Percentiles rank a stretch among this genome's conserved stretches.
Evolutionary conservation across 2,113 vertebrate genomes (phyloP).

Genomic region (Tiliqua scincoides): DNA sequence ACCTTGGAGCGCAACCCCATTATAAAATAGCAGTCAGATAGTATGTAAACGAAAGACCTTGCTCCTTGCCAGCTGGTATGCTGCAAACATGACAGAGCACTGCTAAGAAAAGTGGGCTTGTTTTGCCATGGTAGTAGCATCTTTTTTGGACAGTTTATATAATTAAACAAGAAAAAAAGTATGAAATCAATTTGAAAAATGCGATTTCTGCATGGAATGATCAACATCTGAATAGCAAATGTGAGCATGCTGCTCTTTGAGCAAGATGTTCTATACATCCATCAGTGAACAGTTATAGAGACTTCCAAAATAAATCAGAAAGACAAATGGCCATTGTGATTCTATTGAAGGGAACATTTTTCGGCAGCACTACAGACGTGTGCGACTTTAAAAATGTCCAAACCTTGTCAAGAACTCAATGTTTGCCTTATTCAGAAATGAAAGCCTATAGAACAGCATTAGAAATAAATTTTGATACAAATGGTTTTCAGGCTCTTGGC

Average conservation of each 20-base stretch:
- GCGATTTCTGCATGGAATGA: slow-evolving; percentile 29
- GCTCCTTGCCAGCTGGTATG: too few relatives aligned
- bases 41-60: too few relatives aligned
- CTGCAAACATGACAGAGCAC: slow-evolving; percentile 14
- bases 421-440: slow-evolving; percentile 16
- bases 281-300: neutral
- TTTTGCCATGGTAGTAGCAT: slow-evolving; percentile 14
- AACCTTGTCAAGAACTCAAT: neutral
- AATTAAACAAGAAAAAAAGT: slow-evolving; percentile 42
- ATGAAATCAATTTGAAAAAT: slow-evolving; percentile 54
- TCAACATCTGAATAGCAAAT: slow-evolving; percentile 23
- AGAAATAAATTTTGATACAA: slow-evolving; percentile 56
- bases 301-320: neutral
- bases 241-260: slow-evolving; percentile 42
- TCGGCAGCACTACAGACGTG: slow-evolving; percentile 14
- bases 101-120: slow-evolving; percentile 34
- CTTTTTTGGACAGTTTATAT: slow-evolving; percentile 48
- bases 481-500: slow-evolving; percentile 57
- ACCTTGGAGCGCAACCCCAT: too few relatives aligned
- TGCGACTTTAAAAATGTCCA: slow-evolving; percentile 19
- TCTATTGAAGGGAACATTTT: slow-evolving; percentile 10
- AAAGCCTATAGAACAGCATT: slow-evolving; percentile 50
- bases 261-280: neutral
- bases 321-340: neutral
- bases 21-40: too few relatives aligned